A percentile compares a stretch with the other conserved stretches of the same genome.
phyloP scores from a whole-genome alignment of 2,797 vertebrate species.

The Valencia hispanica region DNA sequence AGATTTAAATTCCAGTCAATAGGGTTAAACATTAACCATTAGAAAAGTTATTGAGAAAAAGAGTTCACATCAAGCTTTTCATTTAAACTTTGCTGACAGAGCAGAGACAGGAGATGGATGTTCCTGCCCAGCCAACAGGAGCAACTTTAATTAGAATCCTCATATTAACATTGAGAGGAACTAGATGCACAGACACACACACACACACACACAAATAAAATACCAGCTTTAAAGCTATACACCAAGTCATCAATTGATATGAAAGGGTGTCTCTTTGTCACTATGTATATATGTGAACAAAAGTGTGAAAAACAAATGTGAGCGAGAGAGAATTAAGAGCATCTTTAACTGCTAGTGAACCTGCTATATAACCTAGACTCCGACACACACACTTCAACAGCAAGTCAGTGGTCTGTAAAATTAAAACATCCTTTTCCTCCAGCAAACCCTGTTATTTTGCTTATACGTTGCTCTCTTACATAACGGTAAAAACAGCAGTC shows the following conservation, averaged over 20 bases:
- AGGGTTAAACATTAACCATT: slow-evolving; percentile 63
- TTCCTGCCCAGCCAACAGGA: slow-evolving; percentile 67
- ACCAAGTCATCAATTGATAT: slow-evolving; percentile 19
- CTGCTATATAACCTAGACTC: slow-evolving; percentile 52
- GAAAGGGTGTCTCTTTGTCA: slow-evolving; percentile 12
- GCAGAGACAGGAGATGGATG: slow-evolving; percentile 75
- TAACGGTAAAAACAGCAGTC: slow-evolving; percentile 71
- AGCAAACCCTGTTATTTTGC: slow-evolving; percentile 73
- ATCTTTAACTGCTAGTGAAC: slow-evolving; percentile 54
- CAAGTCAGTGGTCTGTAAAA: slow-evolving; percentile 83
- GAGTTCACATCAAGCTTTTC: slow-evolving; percentile 64
- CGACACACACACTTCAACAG: slow-evolving; percentile 67
- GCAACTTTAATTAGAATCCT: slow-evolving; percentile 76
- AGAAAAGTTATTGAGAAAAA: slow-evolving; percentile 63
- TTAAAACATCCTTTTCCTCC: slow-evolving; percentile 78
- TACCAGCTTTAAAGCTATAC: slow-evolving; percentile 28
- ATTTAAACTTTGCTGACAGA: slow-evolving; percentile 69
- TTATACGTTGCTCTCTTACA: slow-evolving; percentile 69
- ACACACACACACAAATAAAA: slow-evolving; percentile 16
- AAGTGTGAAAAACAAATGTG: neutral
- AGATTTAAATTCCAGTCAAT: slow-evolving; percentile 36
- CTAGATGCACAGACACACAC: slow-evolving; percentile 17
- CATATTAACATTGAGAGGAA: slow-evolving; percentile 65
- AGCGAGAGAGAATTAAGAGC: slow-evolving; percentile 16
- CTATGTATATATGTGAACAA: slow-evolving; percentile 6